Evolutionary conservation across 2,888 invertebrate species (phyloP), one percentile per base, ranked within the genome.

Genomic region (Vanessa cardui): DNA sequence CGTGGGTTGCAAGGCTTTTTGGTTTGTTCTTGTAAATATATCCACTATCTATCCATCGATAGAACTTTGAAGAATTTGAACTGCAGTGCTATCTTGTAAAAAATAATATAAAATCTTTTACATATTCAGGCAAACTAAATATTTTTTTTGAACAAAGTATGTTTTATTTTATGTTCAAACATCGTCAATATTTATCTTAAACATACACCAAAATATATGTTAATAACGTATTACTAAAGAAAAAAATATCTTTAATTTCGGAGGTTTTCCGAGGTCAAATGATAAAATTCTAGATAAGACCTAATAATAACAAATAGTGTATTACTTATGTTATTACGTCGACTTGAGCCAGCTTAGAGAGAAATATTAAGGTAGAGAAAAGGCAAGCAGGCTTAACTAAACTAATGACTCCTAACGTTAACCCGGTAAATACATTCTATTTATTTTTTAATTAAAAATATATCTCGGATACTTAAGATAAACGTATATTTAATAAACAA

Each of bases 231-330:
- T 66, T 64, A 26, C 26, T 3, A 26, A 26, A 26, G 26, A 26
- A 26, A 26, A 26, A 26, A 26, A 26, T 58, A 69, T 66, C 62
- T 56, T 62, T 60, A 63, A 58, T 60, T 31, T 16, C 47, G 31
- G n/a, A 63, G 46, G 62, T 70, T 18, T 39, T 4, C 39, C 59
- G 39, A 49, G 56, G 60, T 64, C 66, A 58, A 60, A 66, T 62
- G 62, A 62, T 66, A 67, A 67, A 49, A 64, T 67, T 59, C 61
- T 59, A 56, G 49, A 46, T 64, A 62, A 62, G 62, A 58, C 54
- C 60, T 69, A 69, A 72, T 65, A 64, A 63, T 69, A 69, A 72
- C 69, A 69, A 72, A 69, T 71, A 69, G 59, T 62, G 47, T 49
- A 54, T 62, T 59, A 54, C 59, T 59, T 52, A 47, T 49, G 49